Percentiles rank a stretch among this genome's conserved stretches.
These are phyloP conservation scores for Aurelia sp. DNA, from an alignment of 30 jellyfish, hydroid and myxozoan species.

Conservation along the genomic window DNA sequence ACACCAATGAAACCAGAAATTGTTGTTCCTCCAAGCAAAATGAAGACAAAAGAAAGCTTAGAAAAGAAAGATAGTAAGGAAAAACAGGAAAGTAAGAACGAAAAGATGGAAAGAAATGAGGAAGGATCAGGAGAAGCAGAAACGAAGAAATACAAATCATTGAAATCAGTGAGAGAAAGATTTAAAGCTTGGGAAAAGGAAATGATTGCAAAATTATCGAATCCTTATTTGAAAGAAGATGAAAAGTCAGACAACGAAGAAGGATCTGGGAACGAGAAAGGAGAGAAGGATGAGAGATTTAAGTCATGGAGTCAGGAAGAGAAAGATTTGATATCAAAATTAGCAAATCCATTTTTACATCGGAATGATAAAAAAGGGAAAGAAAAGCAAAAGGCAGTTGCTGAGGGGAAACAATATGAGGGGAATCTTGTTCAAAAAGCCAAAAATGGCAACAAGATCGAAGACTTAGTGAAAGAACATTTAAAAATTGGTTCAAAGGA, in stretches of 20 bases:
- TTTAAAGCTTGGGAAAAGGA: slow-evolving; percentile 93
- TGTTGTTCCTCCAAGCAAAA: not conserved
- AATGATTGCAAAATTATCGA: slow-evolving; percentile 61
- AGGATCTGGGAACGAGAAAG: slow-evolving; percentile 43
- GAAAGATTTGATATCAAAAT: slow-evolving; percentile 57
- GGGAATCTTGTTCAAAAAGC: not conserved
- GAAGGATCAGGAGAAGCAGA: slow-evolving; percentile 70
- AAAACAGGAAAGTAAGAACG: slow-evolving; percentile 8
- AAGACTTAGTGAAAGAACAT: slow-evolving; percentile 5
- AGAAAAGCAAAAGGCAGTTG: not conserved
- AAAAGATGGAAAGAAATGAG: slow-evolving; percentile 25
- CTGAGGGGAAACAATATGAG: slow-evolving; percentile 30
- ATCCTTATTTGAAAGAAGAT: slow-evolving; percentile 48
- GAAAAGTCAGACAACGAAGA: not conserved
- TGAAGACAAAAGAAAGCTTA: not conserved
- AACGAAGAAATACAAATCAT: slow-evolving; percentile 50
- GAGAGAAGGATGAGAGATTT: slow-evolving; percentile 22
- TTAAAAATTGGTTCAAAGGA: not conserved
- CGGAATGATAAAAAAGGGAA: slow-evolving; percentile 6
- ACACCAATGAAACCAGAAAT: slow-evolving; percentile 23
- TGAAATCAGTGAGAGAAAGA: slow-evolving; percentile 85
- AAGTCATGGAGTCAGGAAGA: slow-evolving; percentile 93
- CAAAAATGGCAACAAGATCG: not conserved
- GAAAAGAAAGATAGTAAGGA: not conserved
- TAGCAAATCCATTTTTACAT: slow-evolving; percentile 77